Evolutionary conservation across 2,888 invertebrate species (phyloP), one percentile per base, ranked within the genome.

Genomic region (Schizotus pectinicornis): DNA sequence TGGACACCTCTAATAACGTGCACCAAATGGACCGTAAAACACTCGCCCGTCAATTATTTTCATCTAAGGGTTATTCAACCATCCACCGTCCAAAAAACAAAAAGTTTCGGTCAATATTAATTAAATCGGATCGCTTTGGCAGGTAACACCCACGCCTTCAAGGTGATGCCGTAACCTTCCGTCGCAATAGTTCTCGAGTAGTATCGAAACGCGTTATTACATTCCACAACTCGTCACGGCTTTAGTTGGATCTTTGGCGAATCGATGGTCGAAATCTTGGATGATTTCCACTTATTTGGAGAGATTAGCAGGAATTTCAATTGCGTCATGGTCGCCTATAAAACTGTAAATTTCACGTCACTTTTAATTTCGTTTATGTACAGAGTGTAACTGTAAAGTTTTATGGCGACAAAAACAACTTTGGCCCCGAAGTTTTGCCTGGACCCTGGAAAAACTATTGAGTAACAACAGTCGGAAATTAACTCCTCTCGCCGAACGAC

Each of bases 371-470:
- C 30, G 30, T 30, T 8, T 14, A 41, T 30, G 22, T 36, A 9
- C 45, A 45, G 43, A 12, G 3, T n/a, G 14, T 46, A 46, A 46
- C 46, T 46, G 46, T 46, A 46, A 46, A 45, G 13, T 45, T 35
- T 45, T 47, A 22, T 47, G 14, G 36, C 36, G 30, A 36, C 7
- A 30, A 30, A 11, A 11, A 9, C 33, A 8, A 30, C 6, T 6
- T 50, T 49, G 46, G 38, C 56, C 52, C 48, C 32, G 37, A 47
- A 38, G 33, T 46, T 46, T 46, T 14, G 35, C 9, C 22, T 3
- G 9, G 12, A 36, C n/a, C 38, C 55, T 41, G 60, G 63, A 53
- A 63, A 63, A 63, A 48, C 59, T 54, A 49, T 63, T 63, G 62
- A 60, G 62, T 63, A 63, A 63, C 49, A 6, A 32, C 12, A 35